Evolutionary conservation across 2,113 vertebrate genomes (phyloP), one percentile per base, ranked within the genome.

Genomic region (Gymnocephalus cernua): DNA sequence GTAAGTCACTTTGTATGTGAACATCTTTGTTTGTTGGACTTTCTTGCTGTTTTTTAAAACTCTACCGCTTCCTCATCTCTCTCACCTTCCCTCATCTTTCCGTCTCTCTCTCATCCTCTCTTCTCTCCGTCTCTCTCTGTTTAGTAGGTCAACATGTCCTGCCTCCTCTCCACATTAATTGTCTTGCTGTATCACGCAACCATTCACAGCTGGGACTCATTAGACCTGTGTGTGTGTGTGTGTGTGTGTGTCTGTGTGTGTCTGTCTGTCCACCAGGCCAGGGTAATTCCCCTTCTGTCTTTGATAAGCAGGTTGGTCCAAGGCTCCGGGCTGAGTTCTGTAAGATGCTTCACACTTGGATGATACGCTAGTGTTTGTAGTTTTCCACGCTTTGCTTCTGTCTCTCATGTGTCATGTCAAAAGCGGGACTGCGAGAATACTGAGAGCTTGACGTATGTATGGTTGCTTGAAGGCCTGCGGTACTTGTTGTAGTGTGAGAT

Each of bases 131-230:
- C 27, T 63, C 65, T 61, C 19, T 85, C 41, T 79, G 67, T 89
- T 91, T 86, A 88, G 87, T 91, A 87, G 92, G 89, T 92, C 91
- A 92, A 86, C 80, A 84, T 87, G 86, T 84, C 72, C 82, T 80
- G 80, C 83, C 84, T 89, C 87, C 70, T 84, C 80, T 89, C 81
- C 73, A 87, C 80, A 89, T 92, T 91, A 91, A 90, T 90, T 88
- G 86, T 91, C 91, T 89, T 74, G 90, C 79, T 89, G 83, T 91
- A 92, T 91, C 92, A 92, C 82, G 85, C 91, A 91, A 88, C 84
- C 84, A 84, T 82, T 82, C 74, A 59, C 92, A 92, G 90, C 92
- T 93, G 92, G 80, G 69, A 82, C 78, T 87, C 79, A 90, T 94
- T 91, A 89, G 83, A 91, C 84, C 66, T 79, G 84, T 83, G 63